phyloP scores from a whole-genome alignment of 2,888 invertebrate species.

The Watsonalla cultraria region DNA sequence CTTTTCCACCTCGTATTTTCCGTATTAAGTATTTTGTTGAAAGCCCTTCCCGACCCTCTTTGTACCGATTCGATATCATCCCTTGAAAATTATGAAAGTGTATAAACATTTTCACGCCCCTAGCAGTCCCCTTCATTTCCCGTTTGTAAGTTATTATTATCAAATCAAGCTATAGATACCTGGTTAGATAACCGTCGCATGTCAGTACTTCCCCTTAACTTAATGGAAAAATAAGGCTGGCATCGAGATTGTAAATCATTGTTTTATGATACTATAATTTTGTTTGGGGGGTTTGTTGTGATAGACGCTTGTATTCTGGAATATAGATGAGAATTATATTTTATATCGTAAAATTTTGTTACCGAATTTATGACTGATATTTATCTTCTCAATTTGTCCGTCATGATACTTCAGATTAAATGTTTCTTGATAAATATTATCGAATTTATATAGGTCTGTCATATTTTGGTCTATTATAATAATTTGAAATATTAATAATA shows the following conservation, averaged over 20 bases:
- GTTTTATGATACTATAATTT: slow-evolving; percentile 70
- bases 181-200: slow-evolving; percentile 63
- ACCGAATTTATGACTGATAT: not conserved
- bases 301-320: slow-evolving; percentile 20
- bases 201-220: slow-evolving; percentile 48
- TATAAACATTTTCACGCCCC: slow-evolving; percentile 77
- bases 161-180: slow-evolving; percentile 75
- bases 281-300: slow-evolving; percentile 31
- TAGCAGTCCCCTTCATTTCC: slow-evolving; percentile 40
- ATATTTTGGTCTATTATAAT: no score
- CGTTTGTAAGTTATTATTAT: slow-evolving; percentile 73
- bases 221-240: slow-evolving; percentile 67
- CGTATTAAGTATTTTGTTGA: slow-evolving; percentile 71
- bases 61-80: slow-evolving; percentile 65
- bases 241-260: slow-evolving; percentile 66
- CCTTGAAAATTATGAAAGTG: slow-evolving; percentile 77
- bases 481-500: no score
- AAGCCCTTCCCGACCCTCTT: slow-evolving; percentile 65
- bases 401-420: no score
- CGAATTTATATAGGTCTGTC: no score
- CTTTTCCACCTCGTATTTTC: slow-evolving; percentile 66
- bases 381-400: not conserved
- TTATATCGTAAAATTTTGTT: not conserved
- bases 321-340: slow-evolving; percentile 13
- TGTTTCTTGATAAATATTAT: no score